Conservation (phyloP, 2,888 invertebrate species). For the Dioctria rufipes region DNA sequence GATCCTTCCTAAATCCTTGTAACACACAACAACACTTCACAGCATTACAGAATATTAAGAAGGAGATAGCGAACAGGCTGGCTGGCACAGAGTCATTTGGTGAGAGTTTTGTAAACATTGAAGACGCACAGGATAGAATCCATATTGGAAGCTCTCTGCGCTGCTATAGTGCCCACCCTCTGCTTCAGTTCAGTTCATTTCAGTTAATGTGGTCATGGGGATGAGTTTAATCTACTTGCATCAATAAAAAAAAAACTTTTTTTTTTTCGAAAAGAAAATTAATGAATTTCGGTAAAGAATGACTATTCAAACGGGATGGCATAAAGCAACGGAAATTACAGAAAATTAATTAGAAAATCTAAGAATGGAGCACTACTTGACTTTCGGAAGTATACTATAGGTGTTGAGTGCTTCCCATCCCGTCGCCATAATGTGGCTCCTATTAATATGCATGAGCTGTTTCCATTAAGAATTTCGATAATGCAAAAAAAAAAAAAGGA, state of each 20-base stretch:
- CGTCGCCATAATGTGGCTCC: neutral
- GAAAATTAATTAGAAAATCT: constrained; percentile 47
- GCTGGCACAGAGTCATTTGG: too few species aligned
- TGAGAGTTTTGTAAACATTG: too few species aligned
- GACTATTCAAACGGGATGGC: constrained; percentile 21
- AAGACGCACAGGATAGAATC: too few species aligned
- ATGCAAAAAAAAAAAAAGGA: too few species aligned
- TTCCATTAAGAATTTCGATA: too few species aligned
- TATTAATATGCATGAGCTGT: neutral
- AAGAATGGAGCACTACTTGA: neutral
- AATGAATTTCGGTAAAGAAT: constrained; percentile 45
- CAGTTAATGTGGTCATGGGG: constrained; percentile 14
- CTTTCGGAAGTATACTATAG: neutral
- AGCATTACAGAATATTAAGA: too few species aligned
- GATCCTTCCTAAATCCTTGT: too few species aligned
- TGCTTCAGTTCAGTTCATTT: neutral
- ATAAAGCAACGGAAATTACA: constrained; percentile 40
- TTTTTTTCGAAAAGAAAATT: constrained; percentile 17
- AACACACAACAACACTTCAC: too few species aligned
- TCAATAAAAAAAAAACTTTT: constrained; percentile 26
- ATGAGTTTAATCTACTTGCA: constrained; percentile 40
- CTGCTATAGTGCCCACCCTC: neutral
- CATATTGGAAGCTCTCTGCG: too few species aligned
- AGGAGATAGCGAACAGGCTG: too few species aligned
- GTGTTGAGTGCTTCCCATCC: neutral